Conservation (phyloP, 1,140 invertebrate genomes). For the Drosophila triauraria region DNA sequence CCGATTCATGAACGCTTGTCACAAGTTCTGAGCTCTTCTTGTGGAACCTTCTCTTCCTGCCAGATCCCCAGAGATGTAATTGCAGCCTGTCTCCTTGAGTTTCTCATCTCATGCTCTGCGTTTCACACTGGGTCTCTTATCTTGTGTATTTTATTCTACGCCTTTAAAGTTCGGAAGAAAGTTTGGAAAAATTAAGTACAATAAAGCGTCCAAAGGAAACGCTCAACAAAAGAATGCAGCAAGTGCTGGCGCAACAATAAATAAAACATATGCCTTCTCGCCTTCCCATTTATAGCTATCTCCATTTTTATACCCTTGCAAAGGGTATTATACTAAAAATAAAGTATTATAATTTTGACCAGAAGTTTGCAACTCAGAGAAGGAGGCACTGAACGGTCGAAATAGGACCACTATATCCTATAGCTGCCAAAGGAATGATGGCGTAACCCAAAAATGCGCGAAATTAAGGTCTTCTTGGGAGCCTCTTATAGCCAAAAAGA, state of each 20-base stretch:
- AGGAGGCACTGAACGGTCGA: too few relatives aligned
- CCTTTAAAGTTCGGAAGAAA: slow-evolving; percentile 36
- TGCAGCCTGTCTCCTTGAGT: slow-evolving; percentile 2
- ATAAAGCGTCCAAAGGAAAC: slow-evolving; percentile 46
- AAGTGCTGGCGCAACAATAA: slow-evolving; percentile 52
- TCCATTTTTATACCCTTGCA: neutral
- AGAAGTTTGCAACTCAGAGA: too few relatives aligned
- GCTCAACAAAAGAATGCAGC: slow-evolving; percentile 13
- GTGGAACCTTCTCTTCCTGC: neutral
- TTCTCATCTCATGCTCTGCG: slow-evolving; percentile 17
- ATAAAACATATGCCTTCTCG: slow-evolving; percentile 53
- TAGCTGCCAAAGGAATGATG: too few relatives aligned
- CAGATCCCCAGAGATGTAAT: slow-evolving; percentile 18
- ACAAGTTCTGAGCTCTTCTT: slow-evolving; percentile 22
- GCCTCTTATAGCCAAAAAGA: too few relatives aligned
- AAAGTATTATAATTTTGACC: too few relatives aligned
- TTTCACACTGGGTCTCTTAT: neutral
- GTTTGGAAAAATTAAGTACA: slow-evolving; percentile 37
- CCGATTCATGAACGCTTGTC: slow-evolving; percentile 15
- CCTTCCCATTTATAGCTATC: slow-evolving; percentile 1
- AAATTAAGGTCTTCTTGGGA: too few relatives aligned
- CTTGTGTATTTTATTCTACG: slow-evolving; percentile 15
- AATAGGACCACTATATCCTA: too few relatives aligned
- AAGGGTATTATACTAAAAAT: too few relatives aligned
- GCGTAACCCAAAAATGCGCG: too few relatives aligned